These are phyloP conservation scores for Peromyscus aztecus DNA, from an alignment of 2,797 vertebrate species.

Conservation along the genomic window DNA sequence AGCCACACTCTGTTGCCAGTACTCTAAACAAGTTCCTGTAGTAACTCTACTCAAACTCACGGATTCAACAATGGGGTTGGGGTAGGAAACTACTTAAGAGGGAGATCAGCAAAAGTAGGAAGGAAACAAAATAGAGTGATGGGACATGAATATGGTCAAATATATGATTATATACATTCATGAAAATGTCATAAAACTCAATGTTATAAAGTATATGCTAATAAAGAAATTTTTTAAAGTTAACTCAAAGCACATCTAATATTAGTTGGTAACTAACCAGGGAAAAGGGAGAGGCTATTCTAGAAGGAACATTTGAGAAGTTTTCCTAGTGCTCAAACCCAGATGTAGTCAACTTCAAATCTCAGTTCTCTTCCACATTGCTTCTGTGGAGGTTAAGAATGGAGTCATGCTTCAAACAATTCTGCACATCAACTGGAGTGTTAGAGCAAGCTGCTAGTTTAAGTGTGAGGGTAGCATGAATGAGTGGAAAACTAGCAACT, in stretches of 20 bases:
- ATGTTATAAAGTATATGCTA: background rate
- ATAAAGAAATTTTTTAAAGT: background rate
- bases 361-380: background rate
- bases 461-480: background rate
- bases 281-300: background rate
- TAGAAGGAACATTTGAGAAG: background rate
- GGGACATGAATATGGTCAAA: background rate
- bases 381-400: constrained; percentile 25
- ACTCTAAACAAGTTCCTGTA: background rate
- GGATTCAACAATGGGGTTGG: background rate
- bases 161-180: background rate
- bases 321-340: background rate
- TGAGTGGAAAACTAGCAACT: background rate
- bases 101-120: background rate
- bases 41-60: background rate
- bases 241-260: background rate
- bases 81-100: background rate
- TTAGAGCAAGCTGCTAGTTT: background rate
- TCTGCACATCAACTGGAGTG: background rate
- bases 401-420: background rate
- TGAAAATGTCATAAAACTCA: background rate
- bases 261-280: background rate
- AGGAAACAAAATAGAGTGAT: background rate
- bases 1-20: background rate
- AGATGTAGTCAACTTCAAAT: background rate